Evolutionary conservation across 2,113 vertebrate genomes (phyloP).

Genomic region (Mesitornis unicolor): DNA sequence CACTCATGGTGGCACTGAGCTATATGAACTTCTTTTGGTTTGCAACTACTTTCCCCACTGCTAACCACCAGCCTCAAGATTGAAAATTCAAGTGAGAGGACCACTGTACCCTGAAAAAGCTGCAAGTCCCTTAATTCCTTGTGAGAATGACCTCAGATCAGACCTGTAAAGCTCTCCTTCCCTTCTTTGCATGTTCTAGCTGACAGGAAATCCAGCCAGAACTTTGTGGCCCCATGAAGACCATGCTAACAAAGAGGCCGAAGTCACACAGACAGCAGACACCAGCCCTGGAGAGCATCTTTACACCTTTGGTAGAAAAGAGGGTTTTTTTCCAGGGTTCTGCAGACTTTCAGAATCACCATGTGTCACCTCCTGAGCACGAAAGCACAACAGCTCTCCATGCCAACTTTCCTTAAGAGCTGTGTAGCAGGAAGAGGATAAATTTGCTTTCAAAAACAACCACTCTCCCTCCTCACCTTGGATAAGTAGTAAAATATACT

Average conservation of each 20-base stretch:
- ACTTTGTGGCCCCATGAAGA: accelerated
- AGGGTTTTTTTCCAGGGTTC: not conserved
- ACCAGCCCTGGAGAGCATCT: not conserved
- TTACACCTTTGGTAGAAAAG: not conserved
- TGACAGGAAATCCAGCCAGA: not conserved
- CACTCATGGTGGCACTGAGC: not conserved
- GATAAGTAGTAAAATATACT: not conserved
- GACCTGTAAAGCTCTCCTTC: not conserved
- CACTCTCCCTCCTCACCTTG: not conserved
- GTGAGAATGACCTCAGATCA: not conserved
- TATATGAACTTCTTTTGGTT: not conserved
- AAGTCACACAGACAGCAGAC: not conserved
- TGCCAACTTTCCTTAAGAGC: not conserved
- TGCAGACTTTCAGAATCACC: not conserved
- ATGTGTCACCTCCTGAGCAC: not conserved
- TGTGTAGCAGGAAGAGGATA: not conserved
- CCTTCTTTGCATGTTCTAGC: not conserved
- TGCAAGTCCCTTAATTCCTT: not conserved
- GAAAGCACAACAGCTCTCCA: not conserved
- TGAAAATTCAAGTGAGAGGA: not conserved
- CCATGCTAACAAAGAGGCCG: not conserved
- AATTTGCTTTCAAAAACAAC: not conserved
- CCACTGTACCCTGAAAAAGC: not conserved
- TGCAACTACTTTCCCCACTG: not conserved
- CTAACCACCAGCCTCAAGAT: not conserved